Evolutionary conservation across 2,888 invertebrate species (phyloP).

Genomic region (Cremastobaeus sp.): DNA sequence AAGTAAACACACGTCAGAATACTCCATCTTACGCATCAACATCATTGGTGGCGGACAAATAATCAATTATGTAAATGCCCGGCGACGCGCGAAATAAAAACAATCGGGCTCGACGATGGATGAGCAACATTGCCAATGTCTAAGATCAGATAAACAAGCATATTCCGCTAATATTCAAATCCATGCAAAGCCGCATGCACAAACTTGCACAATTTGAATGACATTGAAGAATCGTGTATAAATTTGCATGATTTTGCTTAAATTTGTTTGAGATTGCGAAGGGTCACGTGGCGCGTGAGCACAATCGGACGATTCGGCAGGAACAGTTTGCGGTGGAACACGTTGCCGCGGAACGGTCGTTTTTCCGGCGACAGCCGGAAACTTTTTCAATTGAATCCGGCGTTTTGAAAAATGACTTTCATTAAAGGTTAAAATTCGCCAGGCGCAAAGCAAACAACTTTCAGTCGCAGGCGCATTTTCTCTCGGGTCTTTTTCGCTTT

Average conservation of each 20-base stretch:
- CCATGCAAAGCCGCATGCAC: slow-evolving; percentile 40
- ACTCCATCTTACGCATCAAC: too few species aligned
- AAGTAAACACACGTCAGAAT: too few species aligned
- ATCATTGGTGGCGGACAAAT: too few species aligned
- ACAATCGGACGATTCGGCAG: neutral
- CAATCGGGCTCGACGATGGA: too few species aligned
- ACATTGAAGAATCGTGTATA: slow-evolving; percentile 41
- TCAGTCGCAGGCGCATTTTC: neutral
- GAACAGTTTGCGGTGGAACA: neutral
- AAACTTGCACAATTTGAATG: slow-evolving; percentile 53
- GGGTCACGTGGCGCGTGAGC: slow-evolving; percentile 8
- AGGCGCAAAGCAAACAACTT: slow-evolving; percentile 33
- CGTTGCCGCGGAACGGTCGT: neutral
- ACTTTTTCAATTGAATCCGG: slow-evolving; percentile 15
- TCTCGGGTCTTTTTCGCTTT: slow-evolving; percentile 1
- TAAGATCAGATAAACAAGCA: slow-evolving; percentile 42
- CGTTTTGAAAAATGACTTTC: slow-evolving; percentile 28
- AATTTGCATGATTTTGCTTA: slow-evolving; percentile 47
- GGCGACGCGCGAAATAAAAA: too few species aligned
- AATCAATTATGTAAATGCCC: too few species aligned
- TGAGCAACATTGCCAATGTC: slow-evolving; percentile 33
- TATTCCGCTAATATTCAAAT: slow-evolving; percentile 46
- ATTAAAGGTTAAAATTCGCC: slow-evolving; percentile 36
- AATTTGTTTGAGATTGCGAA: slow-evolving; percentile 28
- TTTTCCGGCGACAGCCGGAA: neutral